Conservation (phyloP, 2,888 invertebrate species). For the Hirtodrosophila trivittata region DNA sequence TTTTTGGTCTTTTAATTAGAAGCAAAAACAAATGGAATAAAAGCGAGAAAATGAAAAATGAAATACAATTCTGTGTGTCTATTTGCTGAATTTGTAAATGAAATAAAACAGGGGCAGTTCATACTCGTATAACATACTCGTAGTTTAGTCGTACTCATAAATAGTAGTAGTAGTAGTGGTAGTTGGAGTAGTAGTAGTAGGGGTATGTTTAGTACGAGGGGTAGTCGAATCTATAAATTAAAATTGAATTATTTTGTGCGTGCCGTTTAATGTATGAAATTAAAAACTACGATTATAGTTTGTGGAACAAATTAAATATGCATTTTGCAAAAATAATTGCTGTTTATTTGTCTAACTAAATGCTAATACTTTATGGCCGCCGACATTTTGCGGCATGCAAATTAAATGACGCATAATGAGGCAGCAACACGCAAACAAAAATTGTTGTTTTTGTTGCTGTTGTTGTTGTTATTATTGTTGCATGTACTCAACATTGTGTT, state of each 20-base stretch:
- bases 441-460: not conserved
- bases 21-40: no score
- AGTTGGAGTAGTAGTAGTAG: no score
- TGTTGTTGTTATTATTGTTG: slow-evolving; percentile 5
- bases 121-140: no score
- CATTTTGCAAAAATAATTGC: slow-evolving; percentile 62
- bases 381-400: slow-evolving; percentile 59
- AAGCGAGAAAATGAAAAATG: no score
- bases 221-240: slow-evolving; percentile 50
- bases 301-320: slow-evolving; percentile 59
- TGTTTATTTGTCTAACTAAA: slow-evolving; percentile 67
- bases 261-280: slow-evolving; percentile 49
- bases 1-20: no score
- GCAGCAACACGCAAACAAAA: slow-evolving; percentile 19
- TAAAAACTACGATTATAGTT: slow-evolving; percentile 52
- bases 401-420: slow-evolving; percentile 72
- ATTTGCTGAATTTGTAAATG: no score
- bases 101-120: no score
- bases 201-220: no score
- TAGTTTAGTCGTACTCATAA: no score
- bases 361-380: slow-evolving; percentile 63
- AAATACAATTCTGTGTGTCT: no score
- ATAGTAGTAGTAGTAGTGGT: no score
- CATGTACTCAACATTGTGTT: slow-evolving; percentile 22
- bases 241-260: slow-evolving; percentile 56